A percentile compares a stretch with the other conserved stretches of the same genome.
Conservation (phyloP, 1,140 invertebrate genomes). For the Anastrepha ludens region DNA sequence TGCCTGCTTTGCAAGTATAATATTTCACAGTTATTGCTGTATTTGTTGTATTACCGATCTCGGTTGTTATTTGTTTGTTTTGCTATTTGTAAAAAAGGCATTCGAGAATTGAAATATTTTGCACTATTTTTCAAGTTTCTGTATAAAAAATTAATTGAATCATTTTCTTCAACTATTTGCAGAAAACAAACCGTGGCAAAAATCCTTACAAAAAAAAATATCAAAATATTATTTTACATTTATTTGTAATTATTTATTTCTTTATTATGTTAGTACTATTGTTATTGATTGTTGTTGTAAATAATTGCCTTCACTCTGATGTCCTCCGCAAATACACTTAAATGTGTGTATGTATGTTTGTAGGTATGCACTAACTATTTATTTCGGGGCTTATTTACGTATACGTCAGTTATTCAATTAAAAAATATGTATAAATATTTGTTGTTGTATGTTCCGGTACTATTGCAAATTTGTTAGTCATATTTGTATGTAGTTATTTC, state of each 20-base stretch:
- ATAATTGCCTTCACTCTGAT: slow-evolving; percentile 25
- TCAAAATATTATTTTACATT: slow-evolving; percentile 36
- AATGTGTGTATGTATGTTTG: background rate
- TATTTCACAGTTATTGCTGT: slow-evolving; percentile 45
- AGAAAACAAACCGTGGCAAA: background rate
- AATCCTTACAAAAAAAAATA: background rate
- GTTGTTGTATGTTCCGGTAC: background rate
- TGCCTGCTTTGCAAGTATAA: background rate
- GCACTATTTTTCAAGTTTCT: slow-evolving; percentile 21
- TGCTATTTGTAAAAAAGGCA: slow-evolving; percentile 40
- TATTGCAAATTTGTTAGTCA: slow-evolving; percentile 40
- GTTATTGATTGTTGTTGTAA: slow-evolving; percentile 50
- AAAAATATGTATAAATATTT: slow-evolving; percentile 48
- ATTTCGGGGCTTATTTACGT: background rate
- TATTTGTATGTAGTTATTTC: background rate
- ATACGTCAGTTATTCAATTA: background rate
- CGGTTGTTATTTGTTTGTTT: slow-evolving; percentile 55
- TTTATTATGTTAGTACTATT: slow-evolving; percentile 30
- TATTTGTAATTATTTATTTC: background rate
- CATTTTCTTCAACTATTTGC: background rate
- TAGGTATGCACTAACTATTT: too few species aligned
- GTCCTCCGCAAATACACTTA: background rate
- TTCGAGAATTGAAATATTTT: slow-evolving; percentile 43
- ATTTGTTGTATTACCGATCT: slow-evolving; percentile 52
- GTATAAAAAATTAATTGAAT: slow-evolving; percentile 14